Evolutionary conservation across 2,113 vertebrate species (phyloP).

Genomic region (Monopterus albus): DNA sequence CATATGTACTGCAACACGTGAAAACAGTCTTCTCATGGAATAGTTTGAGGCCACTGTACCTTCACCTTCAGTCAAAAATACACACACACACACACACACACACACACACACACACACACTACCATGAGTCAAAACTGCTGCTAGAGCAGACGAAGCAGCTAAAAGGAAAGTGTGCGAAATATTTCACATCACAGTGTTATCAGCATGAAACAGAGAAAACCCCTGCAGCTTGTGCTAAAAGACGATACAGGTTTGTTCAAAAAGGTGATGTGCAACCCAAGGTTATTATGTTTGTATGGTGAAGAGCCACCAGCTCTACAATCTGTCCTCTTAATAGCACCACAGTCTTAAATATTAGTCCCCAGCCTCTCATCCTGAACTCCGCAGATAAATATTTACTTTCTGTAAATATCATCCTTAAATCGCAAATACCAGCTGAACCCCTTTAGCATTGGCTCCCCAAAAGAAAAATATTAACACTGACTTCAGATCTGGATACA

Average conservation of each 20-base stretch:
- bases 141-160: not conserved
- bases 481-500: constrained; percentile 12
- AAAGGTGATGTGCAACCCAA: constrained; percentile 64
- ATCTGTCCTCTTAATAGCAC: not conserved
- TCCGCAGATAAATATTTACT: not conserved
- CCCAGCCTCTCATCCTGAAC: constrained; percentile 44
- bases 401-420: not conserved
- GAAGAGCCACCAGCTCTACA: constrained; percentile 4
- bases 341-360: not conserved
- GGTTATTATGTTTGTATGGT: not conserved
- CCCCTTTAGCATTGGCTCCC: not conserved
- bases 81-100: too few relatives aligned
- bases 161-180: not conserved
- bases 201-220: not conserved
- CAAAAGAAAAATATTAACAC: too few relatives aligned
- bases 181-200: not conserved
- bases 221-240: not conserved
- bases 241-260: not conserved
- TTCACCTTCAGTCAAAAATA: too few relatives aligned
- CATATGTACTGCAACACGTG: too few relatives aligned
- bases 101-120: too few relatives aligned
- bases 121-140: not conserved
- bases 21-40: too few relatives aligned
- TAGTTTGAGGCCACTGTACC: too few relatives aligned
- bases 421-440: not conserved